Base-by-base conservation (phyloP, 2,888 invertebrate species). In the Chrysopilus asiliformis region DNA sequence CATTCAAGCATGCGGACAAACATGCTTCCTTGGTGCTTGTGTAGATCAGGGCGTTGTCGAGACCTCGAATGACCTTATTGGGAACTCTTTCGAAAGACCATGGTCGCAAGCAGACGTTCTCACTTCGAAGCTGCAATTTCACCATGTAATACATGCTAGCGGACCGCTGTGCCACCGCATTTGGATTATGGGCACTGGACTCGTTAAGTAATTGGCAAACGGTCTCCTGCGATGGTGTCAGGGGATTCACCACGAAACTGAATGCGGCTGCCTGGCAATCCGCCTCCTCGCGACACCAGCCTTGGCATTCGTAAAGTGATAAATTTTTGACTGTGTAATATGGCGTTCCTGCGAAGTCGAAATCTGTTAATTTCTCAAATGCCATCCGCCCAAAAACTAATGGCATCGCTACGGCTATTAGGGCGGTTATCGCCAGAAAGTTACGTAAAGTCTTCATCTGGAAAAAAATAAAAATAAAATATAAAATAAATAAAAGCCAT, bases 111-210 rank as follows among this genome's bases (percentile, higher is more conserved):
- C 91, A 91, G 4, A 91, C 84, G 58, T 87, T 89, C 58, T 91
- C 91, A 47, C 89, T 85, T 60, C 89, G 69, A 50, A 91, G 74
- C 46, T 64, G 64, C 52, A 91, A 68, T 65, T 91, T 91, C 53
- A 87, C 86, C 87, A 91, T 89, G 70, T 91, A 91, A 64, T 91
- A 91, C 68, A 87, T 84, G 62, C 87, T 90, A 52, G 85, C 85
- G 15, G 87, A 80, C 40, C 83, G 70, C 62, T 79, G 79, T 2
- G 90, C 83, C 35, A 76, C 72, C 8, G 85, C 85, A 48, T 81
- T 78, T 0, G 90, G 90, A 60, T 90, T 89, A 55, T 81, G 82
- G 34, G 90, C 87, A 47, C 84, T 79, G 0, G 91, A 90, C 58
- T 90, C 90, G 63, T 91, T 91, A 63, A 90, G 90, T 50, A 91